A percentile compares a stretch with the other conserved stretches of the same genome.
Evolutionary conservation across 2,113 vertebrate genomes (phyloP).

Genomic region (Urocynchramus pylzowi): DNA sequence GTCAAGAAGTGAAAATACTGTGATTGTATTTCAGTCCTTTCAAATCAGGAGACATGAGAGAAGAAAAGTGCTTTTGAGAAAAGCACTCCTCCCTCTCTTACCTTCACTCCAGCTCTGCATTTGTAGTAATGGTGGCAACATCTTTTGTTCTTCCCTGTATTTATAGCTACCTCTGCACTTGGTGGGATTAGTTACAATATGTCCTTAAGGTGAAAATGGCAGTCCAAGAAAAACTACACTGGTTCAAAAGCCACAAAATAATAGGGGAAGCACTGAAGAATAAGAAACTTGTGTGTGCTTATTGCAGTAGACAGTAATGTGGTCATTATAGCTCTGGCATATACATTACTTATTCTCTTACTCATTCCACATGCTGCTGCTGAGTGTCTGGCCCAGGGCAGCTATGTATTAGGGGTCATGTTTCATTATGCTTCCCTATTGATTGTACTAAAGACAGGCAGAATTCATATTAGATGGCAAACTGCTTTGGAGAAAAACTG

Average conservation of each 20-base stretch:
- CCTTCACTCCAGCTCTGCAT: neutral
- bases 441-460: neutral
- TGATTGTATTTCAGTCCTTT: neutral
- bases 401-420: neutral
- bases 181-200: neutral
- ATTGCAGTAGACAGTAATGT: neutral
- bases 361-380: neutral
- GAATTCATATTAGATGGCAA: neutral
- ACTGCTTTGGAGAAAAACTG: neutral
- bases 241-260: neutral
- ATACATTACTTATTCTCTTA: neutral
- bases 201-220: neutral
- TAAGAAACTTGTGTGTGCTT: neutral
- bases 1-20: neutral
- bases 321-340: neutral
- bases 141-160: neutral
- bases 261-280: neutral
- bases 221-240: neutral
- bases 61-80: neutral
- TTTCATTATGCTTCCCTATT: neutral
- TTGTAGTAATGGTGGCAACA: neutral
- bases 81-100: neutral
- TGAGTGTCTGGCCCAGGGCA: neutral
- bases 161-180: neutral
- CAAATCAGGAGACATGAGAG: neutral